phyloP scores from a whole-genome alignment of 2,113 vertebrate species.

The Aleadryas rufinucha region DNA sequence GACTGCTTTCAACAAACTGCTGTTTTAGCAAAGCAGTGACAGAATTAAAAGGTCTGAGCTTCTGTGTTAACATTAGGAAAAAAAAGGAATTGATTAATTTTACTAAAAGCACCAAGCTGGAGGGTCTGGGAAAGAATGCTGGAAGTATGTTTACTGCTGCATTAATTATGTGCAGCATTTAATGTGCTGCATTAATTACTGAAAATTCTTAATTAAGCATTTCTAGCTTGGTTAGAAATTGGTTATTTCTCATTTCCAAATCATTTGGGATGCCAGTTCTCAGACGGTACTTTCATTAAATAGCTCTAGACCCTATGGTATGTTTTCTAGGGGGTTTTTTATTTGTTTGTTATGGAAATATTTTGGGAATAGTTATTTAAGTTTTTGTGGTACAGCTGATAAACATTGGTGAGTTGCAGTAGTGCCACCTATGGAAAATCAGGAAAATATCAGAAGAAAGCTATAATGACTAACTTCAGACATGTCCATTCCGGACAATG shows the following conservation, averaged over 20 bases:
- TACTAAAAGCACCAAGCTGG: neutral
- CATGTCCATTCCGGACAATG: neutral
- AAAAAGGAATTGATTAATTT: neutral
- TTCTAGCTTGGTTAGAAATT: neutral
- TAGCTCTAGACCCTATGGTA: neutral
- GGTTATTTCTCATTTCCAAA: neutral
- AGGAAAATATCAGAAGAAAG: neutral
- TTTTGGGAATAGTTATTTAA: neutral
- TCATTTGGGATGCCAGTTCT: neutral
- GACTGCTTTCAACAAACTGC: neutral
- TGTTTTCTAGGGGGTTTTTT: neutral
- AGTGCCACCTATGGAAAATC: neutral
- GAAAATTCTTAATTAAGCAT: neutral
- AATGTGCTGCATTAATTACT: neutral
- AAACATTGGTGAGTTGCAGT: neutral
- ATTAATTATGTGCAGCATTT: neutral
- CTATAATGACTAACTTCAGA: neutral
- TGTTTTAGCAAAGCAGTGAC: neutral
- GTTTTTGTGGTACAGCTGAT: neutral
- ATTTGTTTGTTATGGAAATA: neutral
- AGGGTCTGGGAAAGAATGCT: neutral
- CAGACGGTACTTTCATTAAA: neutral
- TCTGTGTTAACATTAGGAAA: neutral
- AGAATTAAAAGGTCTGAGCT: neutral
- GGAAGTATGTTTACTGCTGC: neutral